Conservation (phyloP, 1,140 invertebrate genomes). For the Macrotrachela quadricornifera region DNA sequence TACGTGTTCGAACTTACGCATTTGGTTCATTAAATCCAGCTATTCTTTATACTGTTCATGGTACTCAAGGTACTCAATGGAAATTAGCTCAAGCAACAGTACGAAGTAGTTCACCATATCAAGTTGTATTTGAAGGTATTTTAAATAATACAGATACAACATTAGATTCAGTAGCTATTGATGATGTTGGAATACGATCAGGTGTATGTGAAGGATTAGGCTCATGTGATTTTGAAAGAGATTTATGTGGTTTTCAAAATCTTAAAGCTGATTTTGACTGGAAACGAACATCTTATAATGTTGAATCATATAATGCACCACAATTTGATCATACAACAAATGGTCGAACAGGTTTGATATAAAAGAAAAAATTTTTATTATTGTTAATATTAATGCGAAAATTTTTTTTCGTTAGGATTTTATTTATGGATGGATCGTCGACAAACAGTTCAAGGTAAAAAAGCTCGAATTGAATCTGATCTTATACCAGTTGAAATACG, state of each 20-base stretch:
- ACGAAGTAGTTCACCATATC: neutral
- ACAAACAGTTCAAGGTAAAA: neutral
- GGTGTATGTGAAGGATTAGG: neutral
- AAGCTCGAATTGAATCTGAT: slow-evolving; percentile 7
- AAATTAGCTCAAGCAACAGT: neutral
- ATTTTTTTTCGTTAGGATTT: neutral
- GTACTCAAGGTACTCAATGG: neutral
- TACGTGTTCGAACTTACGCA: slow-evolving; percentile 3
- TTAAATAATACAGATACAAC: neutral
- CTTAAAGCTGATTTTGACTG: slow-evolving; percentile 4
- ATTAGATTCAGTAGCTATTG: neutral
- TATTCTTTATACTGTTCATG: neutral
- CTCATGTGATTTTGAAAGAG: slow-evolving; percentile 4
- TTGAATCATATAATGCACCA: slow-evolving; percentile 10
- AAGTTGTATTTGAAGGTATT: slow-evolving; percentile 5
- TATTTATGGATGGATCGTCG: neutral
- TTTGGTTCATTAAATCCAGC: neutral
- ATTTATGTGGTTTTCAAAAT: neutral
- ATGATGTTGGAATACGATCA: neutral
- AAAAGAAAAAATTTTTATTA: no score
- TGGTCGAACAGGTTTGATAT: neutral
- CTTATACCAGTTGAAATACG: neutral
- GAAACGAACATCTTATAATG: neutral
- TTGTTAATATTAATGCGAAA: neutral
- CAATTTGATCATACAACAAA: slow-evolving; percentile 10